Base-by-base conservation (phyloP, 2,113 vertebrate species). In the Hippolais icterina region DNA sequence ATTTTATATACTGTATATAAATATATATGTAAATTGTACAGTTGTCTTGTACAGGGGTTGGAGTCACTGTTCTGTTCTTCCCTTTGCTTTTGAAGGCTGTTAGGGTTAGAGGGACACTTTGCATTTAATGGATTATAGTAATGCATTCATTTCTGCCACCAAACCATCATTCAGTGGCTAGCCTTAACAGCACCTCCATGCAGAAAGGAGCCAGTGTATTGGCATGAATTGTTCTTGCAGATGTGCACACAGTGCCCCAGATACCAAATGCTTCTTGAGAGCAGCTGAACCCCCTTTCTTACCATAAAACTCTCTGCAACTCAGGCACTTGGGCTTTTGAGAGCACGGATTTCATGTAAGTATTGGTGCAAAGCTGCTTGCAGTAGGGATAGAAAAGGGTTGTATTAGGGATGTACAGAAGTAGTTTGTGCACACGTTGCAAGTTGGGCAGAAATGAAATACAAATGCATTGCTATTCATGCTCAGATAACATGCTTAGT, bases 11-110 rank as follows among this genome's bases (percentile, higher is more conserved):
- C 97, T 98, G 98, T 98, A 98, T 97, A 98, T 98, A 98, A 98
- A 98, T 98, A 98, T 98, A 97, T 98, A 97, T 98, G 98, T 98
- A 98, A 98, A 98, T 98, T 98, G 98, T 98, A 98, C 98, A 98
- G 97, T 98, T 97, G 97, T 97, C 96, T 97, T 98, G 98, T 98
- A 98, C 97, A 98, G 97, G 96, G 57, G 15, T 97, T 97, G 94
- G 93, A 93, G 87, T 97, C 95, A 89, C 95, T 97, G 86, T 97
- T 96, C 92, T 56, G 42, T 96, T 77, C 52, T 57, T 93, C 65
- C 59, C 52, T 89, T 93, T 90, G 90, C 92, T 90, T 89, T 79
- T 85, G 86, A 72, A 93, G 89, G 66, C 60, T 53, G 12, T 84
- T 90, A 66, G 86, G 54, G 33, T 52, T 93, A 94, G 92, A 91